Evolutionary conservation across 23 tunicate species (phyloP), one percentile per base, ranked within the genome.

Genomic region (Trididemnum clinides): DNA sequence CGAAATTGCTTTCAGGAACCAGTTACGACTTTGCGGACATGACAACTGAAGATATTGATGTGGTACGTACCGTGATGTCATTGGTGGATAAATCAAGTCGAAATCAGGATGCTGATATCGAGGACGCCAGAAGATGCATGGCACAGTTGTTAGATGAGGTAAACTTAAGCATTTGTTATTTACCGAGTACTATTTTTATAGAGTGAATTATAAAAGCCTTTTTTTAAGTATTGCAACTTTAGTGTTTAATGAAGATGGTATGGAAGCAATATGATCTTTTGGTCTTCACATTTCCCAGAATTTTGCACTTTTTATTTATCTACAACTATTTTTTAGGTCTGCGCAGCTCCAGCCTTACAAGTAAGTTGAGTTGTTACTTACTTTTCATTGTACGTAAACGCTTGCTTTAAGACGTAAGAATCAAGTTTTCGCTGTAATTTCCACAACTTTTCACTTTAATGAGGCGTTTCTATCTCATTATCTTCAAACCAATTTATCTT

Each of bases 11-110:
- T 12, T 12, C 80, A 73, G 80, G 80, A 2, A 73, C 80, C n/a
- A 73, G 80, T 23, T 73, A 73, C 33, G 80, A 73, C 57, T 50
- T 74, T 7, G 51, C 59, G 19, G 84, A 77, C 23, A 37, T 82
- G 65, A 72, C 87, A 0, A 23, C 69, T 1, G 90, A 88, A 37
- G 97, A 92, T 19, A 92, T 92, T 6, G 92, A 92, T 30, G 87
- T 88, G 33, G 85, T 92, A 10, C 84, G 91, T 6, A 83, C 89
- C 50, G 71, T 88, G 1, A 88, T 92, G 92, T 69, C 80, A 37
- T 57, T 92, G 71, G 89, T 92, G 28, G 87, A 92, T 39, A 88
- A 80, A 27, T 82, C 89, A 22, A 50, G 84, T 18, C 49, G 36
- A 18, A 39, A 78, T 15, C 92, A 92, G 32, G 92, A 84, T 44